Evolutionary conservation across 2,797 vertebrate species (phyloP), one percentile per base, ranked within the genome.

Genomic region (Cossypha dichroa): DNA sequence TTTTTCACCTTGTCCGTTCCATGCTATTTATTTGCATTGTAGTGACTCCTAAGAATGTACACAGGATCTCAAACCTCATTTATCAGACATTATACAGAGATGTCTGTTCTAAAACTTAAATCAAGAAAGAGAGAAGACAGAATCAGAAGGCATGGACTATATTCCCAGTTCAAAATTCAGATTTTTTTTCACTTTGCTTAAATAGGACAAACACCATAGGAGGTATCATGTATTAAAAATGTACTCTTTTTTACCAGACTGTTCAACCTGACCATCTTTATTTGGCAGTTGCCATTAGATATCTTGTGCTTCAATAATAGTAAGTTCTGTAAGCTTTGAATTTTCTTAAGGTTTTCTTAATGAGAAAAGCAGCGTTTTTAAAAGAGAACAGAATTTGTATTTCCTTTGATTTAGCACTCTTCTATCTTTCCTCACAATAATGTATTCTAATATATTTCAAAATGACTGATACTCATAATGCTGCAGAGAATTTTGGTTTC

Each of bases 371-470:
- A 90, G 56, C 8, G 20, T 22, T 83, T 91, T 85, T 49, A 62
- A 67, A 89, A 74, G 26, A 80, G 21, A 60, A 13, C 15, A 64
- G 31, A 81, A 52, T 85, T 80, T 70, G 15, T 87, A 34, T 88
- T 88, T 67, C 69, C 36, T 91, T 90, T 90, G 74, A 89, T 93
- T 94, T 93, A 78, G 54, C 46, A 84, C 41, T 83, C 64, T 88
- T n/a, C 78, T 94, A 77, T 88, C 48, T 92, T 83, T 92, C 26
- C 60, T 83, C 40, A 82, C 52, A 77, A 66, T 78, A 77, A 64
- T 58, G 33, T 52, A 55, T 85, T 96, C 63, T 88, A 76, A 82
- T 76, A 66, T 70, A 78, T 85, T 90, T 90, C 48, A 70, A 70
- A 85, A 93, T 77, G 68, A 79, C 68, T 80, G 82, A 85, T 90